Evolutionary conservation across 64 coral and sea anemone genomes (phyloP).

Genomic region (Montipora cactus): DNA sequence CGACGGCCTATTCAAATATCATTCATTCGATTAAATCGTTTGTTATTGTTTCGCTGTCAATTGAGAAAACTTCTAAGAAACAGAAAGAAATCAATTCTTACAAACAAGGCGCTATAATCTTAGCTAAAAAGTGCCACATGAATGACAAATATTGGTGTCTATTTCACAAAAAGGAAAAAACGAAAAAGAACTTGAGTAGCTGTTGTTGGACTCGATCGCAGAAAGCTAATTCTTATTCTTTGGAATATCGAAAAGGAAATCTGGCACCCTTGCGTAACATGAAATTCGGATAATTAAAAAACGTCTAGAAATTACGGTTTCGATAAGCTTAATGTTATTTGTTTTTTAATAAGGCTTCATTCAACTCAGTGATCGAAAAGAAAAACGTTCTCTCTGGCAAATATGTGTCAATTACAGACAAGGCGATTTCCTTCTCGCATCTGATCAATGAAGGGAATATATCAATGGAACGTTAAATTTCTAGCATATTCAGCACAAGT

Average conservation of each 20-base stretch:
- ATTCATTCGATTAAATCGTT: not conserved
- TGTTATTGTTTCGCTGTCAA: not conserved
- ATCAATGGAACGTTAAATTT: not conserved
- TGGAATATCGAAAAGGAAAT: constrained; percentile 2
- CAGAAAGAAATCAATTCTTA: not conserved
- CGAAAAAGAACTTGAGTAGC: not conserved
- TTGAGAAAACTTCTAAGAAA: not conserved
- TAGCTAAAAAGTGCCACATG: not conserved
- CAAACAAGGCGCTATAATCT: not conserved
- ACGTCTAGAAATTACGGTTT: not conserved
- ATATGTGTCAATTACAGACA: constrained; percentile 12
- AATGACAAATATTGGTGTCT: constrained; percentile 24
- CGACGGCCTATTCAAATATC: not conserved
- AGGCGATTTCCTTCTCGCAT: constrained; percentile 19
- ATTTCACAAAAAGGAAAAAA: not conserved
- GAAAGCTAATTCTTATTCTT: not conserved
- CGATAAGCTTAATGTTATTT: not conserved
- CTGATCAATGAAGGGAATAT: not conserved
- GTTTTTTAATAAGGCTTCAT: not conserved
- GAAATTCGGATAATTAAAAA: not conserved
- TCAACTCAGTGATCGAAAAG: not conserved
- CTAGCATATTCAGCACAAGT: not conserved
- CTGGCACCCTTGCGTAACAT: not conserved
- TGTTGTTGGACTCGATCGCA: not conserved
- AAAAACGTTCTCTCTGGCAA: not conserved